A percentile compares a stretch with the other conserved stretches of the same genome.
Evolutionary conservation across 2,888 invertebrate species (phyloP).

Genomic region (Aromia moschata): DNA sequence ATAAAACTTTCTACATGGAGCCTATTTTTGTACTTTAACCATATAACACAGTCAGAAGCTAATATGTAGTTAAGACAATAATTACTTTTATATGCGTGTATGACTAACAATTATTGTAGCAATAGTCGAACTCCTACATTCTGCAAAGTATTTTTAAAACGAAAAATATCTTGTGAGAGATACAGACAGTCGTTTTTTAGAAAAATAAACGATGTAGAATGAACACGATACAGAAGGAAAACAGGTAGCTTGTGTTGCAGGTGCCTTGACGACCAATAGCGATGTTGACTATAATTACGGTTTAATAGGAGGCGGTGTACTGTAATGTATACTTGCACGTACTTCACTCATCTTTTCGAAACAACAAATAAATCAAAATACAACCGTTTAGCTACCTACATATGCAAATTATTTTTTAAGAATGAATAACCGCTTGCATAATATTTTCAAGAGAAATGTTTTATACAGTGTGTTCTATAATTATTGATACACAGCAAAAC

Average conservation of each 20-base stretch:
- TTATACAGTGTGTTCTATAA: too few species aligned
- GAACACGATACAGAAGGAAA: constrained; percentile 30
- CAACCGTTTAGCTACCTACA: constrained; percentile 26
- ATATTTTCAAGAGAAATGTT: too few species aligned
- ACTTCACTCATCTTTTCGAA: constrained; percentile 28
- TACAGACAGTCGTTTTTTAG: constrained; percentile 22
- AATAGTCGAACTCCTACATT: constrained; percentile 5
- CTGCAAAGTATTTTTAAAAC: neutral
- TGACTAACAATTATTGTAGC: neutral
- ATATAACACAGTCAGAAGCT: too few species aligned
- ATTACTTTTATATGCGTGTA: neutral
- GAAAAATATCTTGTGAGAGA: constrained; percentile 8
- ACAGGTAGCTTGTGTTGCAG: constrained; percentile 53
- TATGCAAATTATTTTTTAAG: constrained; percentile 17
- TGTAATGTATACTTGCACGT: constrained; percentile 48
- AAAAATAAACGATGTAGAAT: constrained; percentile 16
- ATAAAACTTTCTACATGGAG: too few species aligned
- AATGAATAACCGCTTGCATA: too few species aligned
- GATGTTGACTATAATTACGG: constrained; percentile 57
- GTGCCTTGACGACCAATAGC: constrained; percentile 56
- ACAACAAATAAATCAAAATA: constrained; percentile 24
- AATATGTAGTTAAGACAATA: too few species aligned
- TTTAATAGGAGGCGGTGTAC: constrained; percentile 55
- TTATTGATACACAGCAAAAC: too few species aligned
- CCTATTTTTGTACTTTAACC: too few species aligned